Evolutionary conservation across 2,888 invertebrate species (phyloP).

Genomic region (Polydrusus pterygomalis): DNA sequence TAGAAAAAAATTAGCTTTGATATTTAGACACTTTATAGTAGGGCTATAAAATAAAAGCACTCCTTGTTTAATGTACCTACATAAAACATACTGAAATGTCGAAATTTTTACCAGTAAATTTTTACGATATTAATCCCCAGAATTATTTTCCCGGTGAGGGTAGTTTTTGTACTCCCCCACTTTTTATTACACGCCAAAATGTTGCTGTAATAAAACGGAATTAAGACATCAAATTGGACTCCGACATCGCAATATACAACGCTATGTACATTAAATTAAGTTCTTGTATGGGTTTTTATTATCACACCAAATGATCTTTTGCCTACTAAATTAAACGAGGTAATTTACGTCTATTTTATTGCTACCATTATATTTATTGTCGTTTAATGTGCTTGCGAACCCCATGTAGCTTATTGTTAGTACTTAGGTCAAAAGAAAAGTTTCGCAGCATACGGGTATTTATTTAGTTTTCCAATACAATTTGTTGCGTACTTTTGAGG

Average conservation of each 20-base stretch:
- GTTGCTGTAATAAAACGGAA: constrained; percentile 32
- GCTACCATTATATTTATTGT: background rate
- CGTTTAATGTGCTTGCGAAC: background rate
- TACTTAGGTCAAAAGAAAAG: background rate
- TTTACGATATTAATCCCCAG: constrained; percentile 35
- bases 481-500: too few relatives aligned
- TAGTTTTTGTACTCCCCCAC: constrained; percentile 37
- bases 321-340: constrained; percentile 3
- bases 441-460: too few relatives aligned
- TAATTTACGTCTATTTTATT: background rate
- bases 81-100: constrained; percentile 21
- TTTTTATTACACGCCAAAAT: constrained; percentile 34
- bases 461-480: too few relatives aligned
- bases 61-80: background rate
- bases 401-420: background rate
- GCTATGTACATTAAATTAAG: background rate
- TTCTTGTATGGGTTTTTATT: constrained; percentile 8
- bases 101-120: constrained; percentile 39
- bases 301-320: constrained; percentile 1
- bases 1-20: background rate
- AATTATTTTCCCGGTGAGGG: constrained; percentile 35
- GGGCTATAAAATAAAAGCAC: background rate
- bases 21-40: background rate
- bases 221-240: constrained; percentile 23
- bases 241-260: constrained; percentile 10